Base-by-base conservation (phyloP, 2,113 vertebrate species). In the Castor canadensis region DNA sequence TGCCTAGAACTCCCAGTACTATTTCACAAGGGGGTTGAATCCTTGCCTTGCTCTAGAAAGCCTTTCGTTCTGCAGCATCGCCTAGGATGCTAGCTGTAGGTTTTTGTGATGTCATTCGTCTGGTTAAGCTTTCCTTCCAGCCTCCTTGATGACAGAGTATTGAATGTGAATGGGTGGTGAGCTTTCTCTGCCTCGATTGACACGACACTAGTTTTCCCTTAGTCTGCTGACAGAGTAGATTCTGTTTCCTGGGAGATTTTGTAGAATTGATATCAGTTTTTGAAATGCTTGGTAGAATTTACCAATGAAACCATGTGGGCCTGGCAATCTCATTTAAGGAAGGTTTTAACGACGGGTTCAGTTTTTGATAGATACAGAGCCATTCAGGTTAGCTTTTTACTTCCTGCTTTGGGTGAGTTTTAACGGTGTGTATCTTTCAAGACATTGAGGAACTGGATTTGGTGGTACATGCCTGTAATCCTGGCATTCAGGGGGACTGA, bases 261-360 rank as follows among this genome's bases (percentile, higher is more conserved):
- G 4, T 54, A 35, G 81, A 84, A 64, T 77, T 91, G n/a, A 22
- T 80, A 54, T 58, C 84, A 84, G 83, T 52, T 91, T 58, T 79
- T 58, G 10, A n/a, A 73, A 83, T 66, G 28, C 90, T 67, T 86
- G 80, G 47, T 72, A 64, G 28, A 64, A 17, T 52, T 87, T 76
- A 62, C 76, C 49, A 72, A 16, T 45, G 79, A 91, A 89, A 69
- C 45, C 52, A 40, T 32, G 32, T 40, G 43, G 43, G 66, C 45
- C 82, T 75, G 28, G 45, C 93, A 60, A 64, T 45, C 81, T 80
- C 80, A 90, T 71, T 77, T 71, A 80, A 45, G 60, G 58, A 94
- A 85, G 49, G 35, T 79, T 91, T 83, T 20, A 91, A 49, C 17
- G 58, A 45, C 43, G 56, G 72, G 84, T 80, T 94, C 47, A 79